phyloP scores from a whole-genome alignment of 1,140 invertebrate genomes.

The Diorhabda elongata region DNA sequence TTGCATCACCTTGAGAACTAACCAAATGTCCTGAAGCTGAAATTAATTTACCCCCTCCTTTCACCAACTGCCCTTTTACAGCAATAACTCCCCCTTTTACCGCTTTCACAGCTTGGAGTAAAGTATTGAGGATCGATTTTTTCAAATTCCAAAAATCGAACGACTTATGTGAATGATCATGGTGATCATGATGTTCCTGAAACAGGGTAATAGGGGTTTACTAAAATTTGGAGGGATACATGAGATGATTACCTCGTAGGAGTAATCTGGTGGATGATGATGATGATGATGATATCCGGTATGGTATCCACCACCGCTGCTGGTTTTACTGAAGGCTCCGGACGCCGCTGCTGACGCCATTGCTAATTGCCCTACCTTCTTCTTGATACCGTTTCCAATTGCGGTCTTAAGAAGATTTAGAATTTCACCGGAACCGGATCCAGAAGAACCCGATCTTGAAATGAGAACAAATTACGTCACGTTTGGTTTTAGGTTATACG shows the following conservation, averaged over 20 bases:
- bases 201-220: not conserved
- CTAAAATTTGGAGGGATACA: not conserved
- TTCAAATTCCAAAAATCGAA: constrained; percentile 74
- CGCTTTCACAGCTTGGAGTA: constrained; percentile 78
- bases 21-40: constrained; percentile 70
- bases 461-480: too few relatives aligned
- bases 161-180: constrained; percentile 44
- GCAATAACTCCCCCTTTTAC: constrained; percentile 79
- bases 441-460: constrained; percentile 11
- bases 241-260: constrained; percentile 17
- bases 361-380: constrained; percentile 54
- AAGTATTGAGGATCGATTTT: constrained; percentile 72
- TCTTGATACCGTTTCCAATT: constrained; percentile 52
- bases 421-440: constrained; percentile 44
- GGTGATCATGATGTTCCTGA: not conserved
- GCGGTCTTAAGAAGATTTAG: constrained; percentile 48
- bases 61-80: constrained; percentile 77
- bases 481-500: too few relatives aligned
- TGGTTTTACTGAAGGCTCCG: constrained; percentile 54
- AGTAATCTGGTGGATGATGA: constrained; percentile 1
- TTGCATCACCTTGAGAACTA: constrained; percentile 65
- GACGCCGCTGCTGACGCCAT: constrained; percentile 53
- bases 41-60: constrained; percentile 72
- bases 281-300: constrained; percentile 15
- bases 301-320: constrained; percentile 46